phyloP scores from a whole-genome alignment of 1,140 invertebrate genomes.

The Drosophila gunungcola region DNA sequence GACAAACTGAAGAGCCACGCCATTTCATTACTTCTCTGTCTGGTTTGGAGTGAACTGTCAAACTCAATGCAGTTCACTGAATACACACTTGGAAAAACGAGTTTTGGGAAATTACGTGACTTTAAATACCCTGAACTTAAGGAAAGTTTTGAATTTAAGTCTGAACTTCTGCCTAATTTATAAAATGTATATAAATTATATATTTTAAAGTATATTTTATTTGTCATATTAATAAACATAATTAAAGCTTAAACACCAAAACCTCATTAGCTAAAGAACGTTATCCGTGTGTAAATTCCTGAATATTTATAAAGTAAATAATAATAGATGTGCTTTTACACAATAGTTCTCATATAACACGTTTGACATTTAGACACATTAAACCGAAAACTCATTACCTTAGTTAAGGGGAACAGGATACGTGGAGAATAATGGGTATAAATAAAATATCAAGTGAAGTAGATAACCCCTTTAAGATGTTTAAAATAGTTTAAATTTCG shows the following conservation, averaged over 20 bases:
- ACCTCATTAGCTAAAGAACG: neutral
- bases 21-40: conserved; percentile 38
- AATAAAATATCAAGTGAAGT: too few relatives aligned
- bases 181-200: too few relatives aligned
- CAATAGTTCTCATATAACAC: neutral
- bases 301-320: neutral
- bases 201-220: neutral
- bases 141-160: too few relatives aligned
- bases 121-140: neutral
- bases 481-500: too few relatives aligned
- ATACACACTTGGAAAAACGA: conserved; percentile 5
- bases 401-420: neutral
- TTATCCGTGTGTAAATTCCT: neutral
- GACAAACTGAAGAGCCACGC: conserved; percentile 38
- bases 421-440: too few relatives aligned
- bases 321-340: conserved; percentile 1
- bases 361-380: conserved; percentile 5
- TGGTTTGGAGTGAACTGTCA: conserved; percentile 25
- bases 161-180: too few relatives aligned
- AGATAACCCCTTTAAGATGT: too few relatives aligned
- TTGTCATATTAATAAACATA: neutral
- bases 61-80: conserved; percentile 41
- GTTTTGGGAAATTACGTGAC: neutral
- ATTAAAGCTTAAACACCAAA: neutral
- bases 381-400: neutral